Evolutionary conservation across 2,797 vertebrate genomes (phyloP), one percentile per base, ranked within the genome.

Genomic region (Hozukius guyotensis): DNA sequence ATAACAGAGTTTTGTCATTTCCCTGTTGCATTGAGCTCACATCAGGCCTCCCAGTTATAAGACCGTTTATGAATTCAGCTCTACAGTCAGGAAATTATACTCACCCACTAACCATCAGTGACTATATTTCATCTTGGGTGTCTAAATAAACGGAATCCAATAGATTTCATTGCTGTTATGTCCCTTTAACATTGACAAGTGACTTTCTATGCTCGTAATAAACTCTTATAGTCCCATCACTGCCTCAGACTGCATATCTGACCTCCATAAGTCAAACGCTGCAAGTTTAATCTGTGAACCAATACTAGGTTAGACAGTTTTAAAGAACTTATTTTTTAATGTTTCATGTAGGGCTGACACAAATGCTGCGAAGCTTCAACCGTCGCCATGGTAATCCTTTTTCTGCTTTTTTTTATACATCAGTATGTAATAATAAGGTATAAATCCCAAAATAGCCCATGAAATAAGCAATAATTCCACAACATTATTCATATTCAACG

Each of bases 11-110:
- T 82, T 42, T 67, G 42, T 66, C 61, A 29, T 64, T 76, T 22
- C 10, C n/a, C 24, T 6, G 56, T 29, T 34, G 69, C 55, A 56
- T 25, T 36, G 42, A 61, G 65, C 49, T 85, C 34, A 72, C 65
- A 68, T 77, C 57, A 36, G 52, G n/a, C 55, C 36, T 75, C 14
- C 9, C 27, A 7, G 13, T n/a, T 34, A 49, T 13, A 20, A 59
- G 56, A 62, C 46, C 24, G 60, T 38, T 71, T 49, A 46, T 78
- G 46, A 78, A 78, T 57, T 49, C 32, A 31, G n/a, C 55, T 38
- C n/a, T 8, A 31, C 25, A 56, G 49, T 73, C 77, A 68, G 72
- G 75, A 88, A 77, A 81, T 86, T 59, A 80, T 63, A 67, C 59
- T 71, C 60, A 4, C 18, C 66, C 49, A 42, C 72, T 38, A 68